Evolutionary conservation across 2,888 invertebrate species (phyloP).

Genomic region (Ethmia dodecea): DNA sequence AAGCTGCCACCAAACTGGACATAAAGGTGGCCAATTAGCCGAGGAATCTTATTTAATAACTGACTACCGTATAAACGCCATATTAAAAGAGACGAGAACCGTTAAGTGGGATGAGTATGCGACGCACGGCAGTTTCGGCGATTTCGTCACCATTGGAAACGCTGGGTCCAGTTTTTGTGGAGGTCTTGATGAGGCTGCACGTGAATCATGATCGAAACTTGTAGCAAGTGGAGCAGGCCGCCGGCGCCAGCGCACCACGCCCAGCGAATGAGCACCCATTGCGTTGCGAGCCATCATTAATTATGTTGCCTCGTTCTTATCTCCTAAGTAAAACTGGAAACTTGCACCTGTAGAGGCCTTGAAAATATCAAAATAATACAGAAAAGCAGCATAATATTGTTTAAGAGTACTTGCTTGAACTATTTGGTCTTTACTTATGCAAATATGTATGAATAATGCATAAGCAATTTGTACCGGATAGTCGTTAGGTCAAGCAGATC

Average conservation of each 20-base stretch:
- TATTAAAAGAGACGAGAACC: conserved; percentile 60
- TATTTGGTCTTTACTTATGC: too few relatives aligned
- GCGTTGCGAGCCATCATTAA: conserved; percentile 43
- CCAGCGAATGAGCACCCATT: conserved; percentile 45
- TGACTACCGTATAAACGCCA: conserved; percentile 63
- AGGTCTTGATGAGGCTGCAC: conserved; percentile 33
- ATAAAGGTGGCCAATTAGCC: conserved; percentile 58
- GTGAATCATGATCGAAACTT: conserved; percentile 54
- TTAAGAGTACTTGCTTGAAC: too few relatives aligned
- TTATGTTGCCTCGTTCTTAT: conserved; percentile 48
- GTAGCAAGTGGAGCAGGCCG: conserved; percentile 43
- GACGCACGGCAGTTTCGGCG: conserved; percentile 34
- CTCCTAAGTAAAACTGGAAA: conserved; percentile 22
- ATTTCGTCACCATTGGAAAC: conserved; percentile 61
- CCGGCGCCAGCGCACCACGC: conserved; percentile 66
- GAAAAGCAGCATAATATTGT: too few relatives aligned
- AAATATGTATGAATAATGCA: too few relatives aligned
- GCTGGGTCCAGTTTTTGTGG: conserved; percentile 49
- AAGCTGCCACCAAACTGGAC: conserved; percentile 41
- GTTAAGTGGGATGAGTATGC: conserved; percentile 61
- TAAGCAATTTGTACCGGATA: too few relatives aligned
- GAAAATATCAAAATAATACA: too few relatives aligned
- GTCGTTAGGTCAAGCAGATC: too few relatives aligned
- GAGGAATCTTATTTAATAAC: conserved; percentile 64
- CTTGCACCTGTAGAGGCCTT: conserved; percentile 24